Conservation (phyloP, 2,113 vertebrate species). For the Potamarius usumacintae region DNA sequence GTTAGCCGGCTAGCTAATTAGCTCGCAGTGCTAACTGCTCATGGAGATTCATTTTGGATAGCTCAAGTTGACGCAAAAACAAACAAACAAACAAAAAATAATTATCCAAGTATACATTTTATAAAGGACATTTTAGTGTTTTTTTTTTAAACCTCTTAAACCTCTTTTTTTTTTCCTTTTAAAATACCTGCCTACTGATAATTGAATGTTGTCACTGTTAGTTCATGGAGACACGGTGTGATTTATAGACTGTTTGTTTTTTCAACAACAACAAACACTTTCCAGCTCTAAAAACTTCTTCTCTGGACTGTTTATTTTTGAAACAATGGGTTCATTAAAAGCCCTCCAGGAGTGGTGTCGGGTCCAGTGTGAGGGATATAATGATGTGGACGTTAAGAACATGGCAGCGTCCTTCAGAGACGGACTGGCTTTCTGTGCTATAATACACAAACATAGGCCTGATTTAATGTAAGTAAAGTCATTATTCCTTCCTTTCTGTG, state of each 20-base stretch:
- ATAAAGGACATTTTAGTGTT: too few species aligned
- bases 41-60: background rate
- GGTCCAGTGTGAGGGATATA: constrained; percentile 84
- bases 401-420: constrained; percentile 92
- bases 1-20: constrained; percentile 22
- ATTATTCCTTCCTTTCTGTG: background rate
- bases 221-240: background rate
- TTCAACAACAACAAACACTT: background rate
- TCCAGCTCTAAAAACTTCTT: background rate
- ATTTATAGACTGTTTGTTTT: too few species aligned
- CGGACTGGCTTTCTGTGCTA: constrained; percentile 93
- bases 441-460: constrained; percentile 90
- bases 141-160: background rate
- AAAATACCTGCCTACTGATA: background rate
- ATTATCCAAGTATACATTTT: background rate
- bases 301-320: background rate
- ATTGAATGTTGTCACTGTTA: background rate
- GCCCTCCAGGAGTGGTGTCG: constrained; percentile 92
- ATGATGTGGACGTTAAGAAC: constrained; percentile 84
- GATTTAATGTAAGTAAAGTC: constrained; percentile 87
- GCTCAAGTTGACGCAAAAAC: background rate
- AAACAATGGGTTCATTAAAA: constrained; percentile 82
- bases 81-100: too few species aligned
- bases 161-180: background rate
- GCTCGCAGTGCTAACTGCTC: background rate